These are phyloP conservation scores for Rhopalosiphum padi DNA, from an alignment of 1,140 invertebrate genomes.

Conservation along the genomic window DNA sequence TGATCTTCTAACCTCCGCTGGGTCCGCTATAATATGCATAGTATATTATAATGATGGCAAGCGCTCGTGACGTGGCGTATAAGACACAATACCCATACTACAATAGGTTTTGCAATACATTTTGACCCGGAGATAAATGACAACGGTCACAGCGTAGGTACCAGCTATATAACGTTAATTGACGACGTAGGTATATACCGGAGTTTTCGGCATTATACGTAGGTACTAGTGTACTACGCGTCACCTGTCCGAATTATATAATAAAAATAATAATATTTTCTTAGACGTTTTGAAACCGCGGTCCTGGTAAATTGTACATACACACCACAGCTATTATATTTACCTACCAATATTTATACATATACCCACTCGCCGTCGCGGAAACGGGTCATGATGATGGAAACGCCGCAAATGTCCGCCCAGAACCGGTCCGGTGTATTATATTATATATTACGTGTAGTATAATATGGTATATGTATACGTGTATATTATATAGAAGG, in stretches of 20 bases:
- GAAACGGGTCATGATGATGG: constrained; percentile 26
- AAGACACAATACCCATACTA: background rate
- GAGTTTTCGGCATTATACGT: background rate
- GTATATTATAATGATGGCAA: background rate
- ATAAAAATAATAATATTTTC: background rate
- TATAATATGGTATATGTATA: background rate
- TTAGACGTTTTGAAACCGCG: constrained; percentile 28
- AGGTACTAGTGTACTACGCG: background rate
- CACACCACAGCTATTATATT: background rate
- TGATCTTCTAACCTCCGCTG: background rate
- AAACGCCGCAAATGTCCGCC: background rate
- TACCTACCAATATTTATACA: background rate
- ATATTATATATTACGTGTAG: constrained; percentile 18
- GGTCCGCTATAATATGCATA: background rate
- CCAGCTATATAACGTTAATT: background rate
- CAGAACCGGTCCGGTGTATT: background rate
- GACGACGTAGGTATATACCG: background rate
- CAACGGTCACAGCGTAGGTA: background rate
- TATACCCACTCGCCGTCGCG: background rate
- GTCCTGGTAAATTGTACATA: background rate
- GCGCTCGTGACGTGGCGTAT: background rate
- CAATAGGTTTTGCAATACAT: constrained; percentile 48
- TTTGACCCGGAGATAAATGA: constrained; percentile 14
- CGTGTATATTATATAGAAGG: background rate
- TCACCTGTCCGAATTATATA: constrained; percentile 6